Base-by-base conservation (phyloP, 2,888 invertebrate genomes). In the Escarpia spicata region DNA sequence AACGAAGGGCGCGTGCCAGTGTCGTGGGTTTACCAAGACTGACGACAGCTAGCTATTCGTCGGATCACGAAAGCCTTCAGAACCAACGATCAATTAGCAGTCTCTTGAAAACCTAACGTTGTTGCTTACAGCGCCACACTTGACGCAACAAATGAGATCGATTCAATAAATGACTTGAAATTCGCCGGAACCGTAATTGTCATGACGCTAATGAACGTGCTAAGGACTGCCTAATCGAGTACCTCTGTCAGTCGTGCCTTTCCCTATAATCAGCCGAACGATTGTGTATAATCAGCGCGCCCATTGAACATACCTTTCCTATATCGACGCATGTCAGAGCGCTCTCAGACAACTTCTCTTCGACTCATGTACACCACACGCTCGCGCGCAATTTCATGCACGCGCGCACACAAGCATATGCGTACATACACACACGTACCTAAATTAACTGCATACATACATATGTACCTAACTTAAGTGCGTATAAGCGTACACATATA, bases 251-350 rank as follows among this genome's bases (percentile, higher is more conserved):
- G 6, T 15, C 19, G 6, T 26, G 75, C 19, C 75, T 19, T 26
- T n/a, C 26, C 3, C 75, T 75, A 26, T 75, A 75, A 75, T 75
- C 75, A 75, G 75, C 26, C 26, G 75, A 6, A 6, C 75, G 75
- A 75, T 75, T 75, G 75, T 75, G 26, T 75, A 75, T 75, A 75
- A 75, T 75, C 75, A 75, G 75, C 75, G 75, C 26, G 75, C 75
- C 75, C 19, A 75, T 19, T 75, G 75, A 75, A 75, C 75, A 75
- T 75, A n/a, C n/a, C 26, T 75, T 75, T 75, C 75, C n/a, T 26
- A 26, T n/a, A 19, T 52, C 12, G 12, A 52, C 52, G 52, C 52
- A 52, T 52, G 52, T 9, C 52, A 12, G 4, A 52, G 52, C 3
- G 52, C 52, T 4, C 12, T 52, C 52, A 52, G 0, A 9, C 52